phyloP scores from a whole-genome alignment of 1,140 invertebrate species.

The Lepidostoma basale region DNA sequence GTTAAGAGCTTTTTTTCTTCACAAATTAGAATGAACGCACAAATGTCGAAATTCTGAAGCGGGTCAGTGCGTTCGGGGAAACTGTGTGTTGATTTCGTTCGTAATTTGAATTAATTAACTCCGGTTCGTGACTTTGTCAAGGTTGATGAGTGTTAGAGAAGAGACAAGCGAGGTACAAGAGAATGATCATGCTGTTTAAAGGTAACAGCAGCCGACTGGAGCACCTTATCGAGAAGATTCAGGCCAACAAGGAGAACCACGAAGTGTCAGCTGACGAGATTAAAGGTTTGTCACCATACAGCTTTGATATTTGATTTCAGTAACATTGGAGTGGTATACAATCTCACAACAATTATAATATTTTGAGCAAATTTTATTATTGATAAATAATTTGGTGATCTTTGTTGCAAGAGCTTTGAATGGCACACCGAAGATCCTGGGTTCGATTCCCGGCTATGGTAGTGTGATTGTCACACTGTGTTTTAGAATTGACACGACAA shows the following conservation, averaged over 20 bases:
- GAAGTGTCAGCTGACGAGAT: constrained; percentile 61
- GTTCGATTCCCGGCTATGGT: too few relatives aligned
- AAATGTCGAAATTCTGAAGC: too few relatives aligned
- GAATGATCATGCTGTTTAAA: constrained; percentile 75
- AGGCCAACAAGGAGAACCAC: constrained; percentile 74
- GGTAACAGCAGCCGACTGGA: constrained; percentile 80
- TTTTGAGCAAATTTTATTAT: neutral
- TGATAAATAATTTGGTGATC: too few relatives aligned
- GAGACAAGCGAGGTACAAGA: constrained; percentile 30
- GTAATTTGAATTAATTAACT: neutral
- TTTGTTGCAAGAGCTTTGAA: too few relatives aligned
- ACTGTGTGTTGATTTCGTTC: too few relatives aligned
- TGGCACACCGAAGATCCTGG: too few relatives aligned
- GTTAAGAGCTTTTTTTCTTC: too few relatives aligned
- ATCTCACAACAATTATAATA: neutral
- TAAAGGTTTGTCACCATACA: constrained; percentile 52
- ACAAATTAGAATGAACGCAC: too few relatives aligned
- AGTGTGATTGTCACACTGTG: too few relatives aligned
- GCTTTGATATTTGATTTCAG: neutral
- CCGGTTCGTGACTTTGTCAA: constrained; percentile 17
- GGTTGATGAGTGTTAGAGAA: constrained; percentile 12
- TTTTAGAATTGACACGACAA: too few relatives aligned
- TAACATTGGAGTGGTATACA: neutral
- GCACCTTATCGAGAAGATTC: constrained; percentile 82
- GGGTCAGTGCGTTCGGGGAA: too few relatives aligned